phyloP scores from a whole-genome alignment of 2,113 vertebrate genomes.

The Petroica traversi region DNA sequence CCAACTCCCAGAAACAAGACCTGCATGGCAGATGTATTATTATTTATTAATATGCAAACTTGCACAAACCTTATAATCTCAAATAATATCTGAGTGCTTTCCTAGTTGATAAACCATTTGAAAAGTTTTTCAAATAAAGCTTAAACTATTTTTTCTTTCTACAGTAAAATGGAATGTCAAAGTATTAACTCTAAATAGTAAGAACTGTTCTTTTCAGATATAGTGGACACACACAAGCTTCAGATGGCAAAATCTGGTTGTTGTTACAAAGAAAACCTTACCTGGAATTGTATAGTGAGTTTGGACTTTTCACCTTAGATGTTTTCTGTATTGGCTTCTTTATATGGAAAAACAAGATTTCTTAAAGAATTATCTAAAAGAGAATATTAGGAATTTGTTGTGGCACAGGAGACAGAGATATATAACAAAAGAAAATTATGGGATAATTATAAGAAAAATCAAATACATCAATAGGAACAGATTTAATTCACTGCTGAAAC shows the following conservation, averaged over 20 bases:
- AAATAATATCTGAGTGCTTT: constrained; percentile 2
- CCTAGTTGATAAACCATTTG: not conserved
- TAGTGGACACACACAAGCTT: not conserved
- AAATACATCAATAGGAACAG: constrained; percentile 46
- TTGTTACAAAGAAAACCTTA: not conserved
- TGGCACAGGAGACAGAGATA: constrained; percentile 9
- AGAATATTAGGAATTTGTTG: constrained; percentile 1
- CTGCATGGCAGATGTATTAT: constrained; percentile 47
- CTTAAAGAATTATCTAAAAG: constrained; percentile 11
- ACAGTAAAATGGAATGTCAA: not conserved
- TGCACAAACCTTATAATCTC: constrained; percentile 11
- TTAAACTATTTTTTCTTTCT: not conserved
- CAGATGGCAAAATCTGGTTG: not conserved
- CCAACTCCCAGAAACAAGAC: constrained; percentile 35
- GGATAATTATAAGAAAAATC: constrained; percentile 42
- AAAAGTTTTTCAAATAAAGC: not conserved
- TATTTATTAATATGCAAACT: constrained; percentile 46
- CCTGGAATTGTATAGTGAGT: not conserved
- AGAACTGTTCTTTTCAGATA: constrained; percentile 12
- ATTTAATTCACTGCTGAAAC: constrained; percentile 19
- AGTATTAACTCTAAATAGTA: not conserved
- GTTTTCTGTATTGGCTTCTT: not conserved
- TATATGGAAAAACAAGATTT: not conserved
- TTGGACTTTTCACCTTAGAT: not conserved
- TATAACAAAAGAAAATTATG: not conserved